Evolutionary conservation across 2,113 vertebrate species (phyloP).

Genomic region (Bos indicus): DNA sequence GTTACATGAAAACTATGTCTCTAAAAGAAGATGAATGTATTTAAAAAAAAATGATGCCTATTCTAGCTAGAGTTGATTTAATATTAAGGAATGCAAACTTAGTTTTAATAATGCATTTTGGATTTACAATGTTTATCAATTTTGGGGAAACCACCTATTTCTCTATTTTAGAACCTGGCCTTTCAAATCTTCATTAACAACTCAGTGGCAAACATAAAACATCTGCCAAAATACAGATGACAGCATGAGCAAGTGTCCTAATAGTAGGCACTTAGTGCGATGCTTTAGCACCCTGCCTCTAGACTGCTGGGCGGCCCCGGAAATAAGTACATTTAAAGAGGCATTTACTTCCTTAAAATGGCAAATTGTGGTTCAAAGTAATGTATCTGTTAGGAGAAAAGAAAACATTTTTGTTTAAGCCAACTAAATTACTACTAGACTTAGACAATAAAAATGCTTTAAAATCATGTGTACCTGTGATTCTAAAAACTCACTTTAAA

Average conservation of each 20-base stretch:
- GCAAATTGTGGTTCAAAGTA: slow-evolving; percentile 27
- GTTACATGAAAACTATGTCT: neutral
- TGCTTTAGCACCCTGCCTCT: slow-evolving; percentile 19
- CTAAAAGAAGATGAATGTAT: neutral
- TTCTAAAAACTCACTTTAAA: slow-evolving; percentile 42
- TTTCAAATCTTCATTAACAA: slow-evolving; percentile 43
- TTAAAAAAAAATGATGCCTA: neutral
- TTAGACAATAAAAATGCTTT: neutral
- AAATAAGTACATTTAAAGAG: slow-evolving; percentile 19
- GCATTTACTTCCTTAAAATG: slow-evolving; percentile 21
- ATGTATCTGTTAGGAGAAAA: slow-evolving; percentile 1
- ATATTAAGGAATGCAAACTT: neutral
- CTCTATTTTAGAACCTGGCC: slow-evolving; percentile 41
- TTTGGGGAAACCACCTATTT: neutral
- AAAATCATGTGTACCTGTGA: neutral
- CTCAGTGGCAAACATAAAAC: slow-evolving; percentile 32
- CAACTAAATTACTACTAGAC: neutral
- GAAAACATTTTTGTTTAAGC: slow-evolving; percentile 26
- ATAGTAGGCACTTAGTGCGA: neutral
- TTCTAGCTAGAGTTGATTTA: neutral
- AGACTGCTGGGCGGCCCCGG: neutral
- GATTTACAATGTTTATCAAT: neutral
- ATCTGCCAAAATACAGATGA: slow-evolving; percentile 41
- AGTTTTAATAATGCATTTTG: neutral
- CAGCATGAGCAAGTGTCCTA: slow-evolving; percentile 29